Evolutionary conservation across 2,888 invertebrate species (phyloP).

Genomic region (Eucera pruinosa): DNA sequence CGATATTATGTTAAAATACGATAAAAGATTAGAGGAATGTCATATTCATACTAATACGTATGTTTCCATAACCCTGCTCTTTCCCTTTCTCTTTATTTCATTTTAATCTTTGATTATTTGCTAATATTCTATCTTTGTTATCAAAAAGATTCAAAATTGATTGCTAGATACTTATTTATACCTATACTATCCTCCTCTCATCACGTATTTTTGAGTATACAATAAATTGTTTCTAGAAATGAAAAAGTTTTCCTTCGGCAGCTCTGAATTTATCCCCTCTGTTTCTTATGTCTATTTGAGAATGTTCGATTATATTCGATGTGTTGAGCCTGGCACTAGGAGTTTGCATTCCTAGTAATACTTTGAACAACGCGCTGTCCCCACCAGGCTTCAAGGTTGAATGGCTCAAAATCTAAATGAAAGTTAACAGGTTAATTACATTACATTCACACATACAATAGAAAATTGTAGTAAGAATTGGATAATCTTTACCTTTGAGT

Average conservation of each 20-base stretch:
- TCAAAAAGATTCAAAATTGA: constrained; percentile 63
- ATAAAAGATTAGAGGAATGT: constrained; percentile 67
- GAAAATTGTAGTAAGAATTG: neutral
- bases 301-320: constrained; percentile 79
- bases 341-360: constrained; percentile 84
- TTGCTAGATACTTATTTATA: constrained; percentile 57
- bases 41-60: constrained; percentile 40
- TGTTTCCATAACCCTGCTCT: constrained; percentile 45
- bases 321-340: constrained; percentile 82
- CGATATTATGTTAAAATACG: constrained; percentile 53
- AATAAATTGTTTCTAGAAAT: constrained; percentile 50
- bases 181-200: constrained; percentile 51
- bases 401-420: constrained; percentile 90
- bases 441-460: neutral
- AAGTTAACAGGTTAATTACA: neutral
- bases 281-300: constrained; percentile 81
- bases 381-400: constrained; percentile 92
- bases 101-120: constrained; percentile 39
- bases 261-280: constrained; percentile 76
- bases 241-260: constrained; percentile 47
- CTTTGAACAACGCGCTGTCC: constrained; percentile 89
- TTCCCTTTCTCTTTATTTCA: constrained; percentile 32
- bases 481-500: constrained; percentile 77
- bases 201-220: constrained; percentile 44
- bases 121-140: constrained; percentile 50